These are phyloP conservation scores for Ursus arctos DNA, from an alignment of 2,113 vertebrate species.

Conservation along the genomic window DNA sequence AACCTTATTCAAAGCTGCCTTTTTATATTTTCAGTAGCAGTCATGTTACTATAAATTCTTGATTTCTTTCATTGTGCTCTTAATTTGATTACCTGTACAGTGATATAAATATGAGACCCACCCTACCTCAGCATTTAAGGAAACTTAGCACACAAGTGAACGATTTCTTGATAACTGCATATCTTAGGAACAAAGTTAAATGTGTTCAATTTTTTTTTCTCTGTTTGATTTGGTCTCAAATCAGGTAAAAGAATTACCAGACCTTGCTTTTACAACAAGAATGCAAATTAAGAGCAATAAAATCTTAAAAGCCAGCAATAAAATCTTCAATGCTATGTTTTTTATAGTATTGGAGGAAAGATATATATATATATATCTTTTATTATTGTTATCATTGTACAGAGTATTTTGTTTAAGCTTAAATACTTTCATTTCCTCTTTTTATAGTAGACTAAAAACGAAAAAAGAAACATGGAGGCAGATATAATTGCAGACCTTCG, in stretches of 20 bases:
- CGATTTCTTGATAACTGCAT: neutral
- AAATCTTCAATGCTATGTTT: conserved; percentile 1
- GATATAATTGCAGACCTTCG: conserved; percentile 88
- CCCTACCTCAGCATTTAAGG: neutral
- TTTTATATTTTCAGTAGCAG: neutral
- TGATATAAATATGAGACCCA: neutral
- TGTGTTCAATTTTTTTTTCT: neutral
- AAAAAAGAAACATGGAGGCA: conserved; percentile 81
- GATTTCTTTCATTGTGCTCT: conserved; percentile 28
- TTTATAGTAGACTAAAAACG: conserved; percentile 50
- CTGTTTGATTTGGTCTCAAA: conserved; percentile 14
- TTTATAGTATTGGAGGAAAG: neutral
- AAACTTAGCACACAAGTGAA: neutral
- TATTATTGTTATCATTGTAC: neutral
- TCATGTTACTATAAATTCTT: neutral
- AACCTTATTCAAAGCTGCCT: neutral
- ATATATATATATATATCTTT: neutral
- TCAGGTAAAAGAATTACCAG: neutral
- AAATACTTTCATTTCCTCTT: conserved; percentile 41
- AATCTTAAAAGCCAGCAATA: conserved; percentile 15
- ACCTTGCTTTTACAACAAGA: conserved; percentile 9
- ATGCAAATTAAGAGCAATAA: neutral
- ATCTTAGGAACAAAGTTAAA: conserved; percentile 40
- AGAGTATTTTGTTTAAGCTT: conserved; percentile 12
- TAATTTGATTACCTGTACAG: neutral